Evolutionary conservation across 2,797 vertebrate genomes (phyloP).

Genomic region (Vespertilio murinus): DNA sequence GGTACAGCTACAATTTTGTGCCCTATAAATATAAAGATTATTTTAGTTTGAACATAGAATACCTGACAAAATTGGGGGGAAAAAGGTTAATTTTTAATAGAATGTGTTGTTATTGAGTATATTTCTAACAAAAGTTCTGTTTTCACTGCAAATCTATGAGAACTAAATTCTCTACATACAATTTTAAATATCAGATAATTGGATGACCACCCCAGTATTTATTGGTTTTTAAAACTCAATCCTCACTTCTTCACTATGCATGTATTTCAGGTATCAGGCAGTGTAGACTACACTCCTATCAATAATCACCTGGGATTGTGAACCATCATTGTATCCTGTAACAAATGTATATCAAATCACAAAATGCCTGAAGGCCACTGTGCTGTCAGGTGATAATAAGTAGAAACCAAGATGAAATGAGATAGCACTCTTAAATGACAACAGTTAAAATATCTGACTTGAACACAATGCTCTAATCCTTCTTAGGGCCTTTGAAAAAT

Average conservation of each 20-base stretch:
- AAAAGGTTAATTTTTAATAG: neutral
- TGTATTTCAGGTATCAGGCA: neutral
- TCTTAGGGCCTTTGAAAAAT: neutral
- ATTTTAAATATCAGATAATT: neutral
- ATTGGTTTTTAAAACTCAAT: neutral
- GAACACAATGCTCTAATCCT: neutral
- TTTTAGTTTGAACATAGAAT: neutral
- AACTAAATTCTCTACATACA: neutral
- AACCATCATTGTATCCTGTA: neutral
- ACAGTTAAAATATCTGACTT: neutral
- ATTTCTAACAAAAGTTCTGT: conserved; percentile 7
- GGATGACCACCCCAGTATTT: neutral
- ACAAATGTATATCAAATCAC: neutral
- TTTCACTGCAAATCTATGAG: too few species aligned
- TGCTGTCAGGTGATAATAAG: neutral
- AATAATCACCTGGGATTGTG: neutral
- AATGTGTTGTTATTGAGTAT: neutral
- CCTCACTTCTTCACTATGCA: neutral
- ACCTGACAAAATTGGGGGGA: neutral
- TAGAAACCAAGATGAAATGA: neutral
- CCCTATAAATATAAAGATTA: neutral
- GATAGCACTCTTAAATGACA: neutral
- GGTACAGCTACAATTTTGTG: neutral
- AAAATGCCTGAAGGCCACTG: neutral
- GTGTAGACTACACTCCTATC: neutral